These are phyloP conservation scores for Caloenas nicobarica DNA, from an alignment of 2,113 vertebrate species.

Conservation along the genomic window DNA sequence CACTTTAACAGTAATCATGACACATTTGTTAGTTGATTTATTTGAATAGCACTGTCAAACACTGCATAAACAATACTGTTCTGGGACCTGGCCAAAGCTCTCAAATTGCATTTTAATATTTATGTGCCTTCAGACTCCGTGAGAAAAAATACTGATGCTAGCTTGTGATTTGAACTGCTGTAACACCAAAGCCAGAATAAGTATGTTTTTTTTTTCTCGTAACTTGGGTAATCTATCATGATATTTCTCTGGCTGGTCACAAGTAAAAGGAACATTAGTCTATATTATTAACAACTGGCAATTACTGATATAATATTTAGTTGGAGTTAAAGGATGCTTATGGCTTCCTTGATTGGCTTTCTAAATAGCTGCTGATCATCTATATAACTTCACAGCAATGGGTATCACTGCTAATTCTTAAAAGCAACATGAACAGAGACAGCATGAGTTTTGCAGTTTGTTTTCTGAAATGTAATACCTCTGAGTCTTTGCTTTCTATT, in stretches of 20 bases:
- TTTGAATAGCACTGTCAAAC: constrained; percentile 59
- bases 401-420: background rate
- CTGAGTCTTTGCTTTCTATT: background rate
- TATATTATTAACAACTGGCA: constrained; percentile 28
- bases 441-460: background rate
- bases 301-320: constrained; percentile 47
- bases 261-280: constrained; percentile 4
- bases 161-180: background rate
- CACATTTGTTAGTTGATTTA: constrained; percentile 66
- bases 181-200: background rate
- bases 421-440: background rate
- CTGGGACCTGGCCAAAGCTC: constrained; percentile 55
- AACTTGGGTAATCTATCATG: constrained; percentile 17
- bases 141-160: constrained; percentile 16
- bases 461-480: background rate
- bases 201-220: background rate
- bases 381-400: background rate
- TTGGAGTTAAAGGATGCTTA: constrained; percentile 14
- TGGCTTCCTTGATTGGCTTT: background rate
- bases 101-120: constrained; percentile 67
- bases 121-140: constrained; percentile 33
- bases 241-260: constrained; percentile 10
- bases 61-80: constrained; percentile 56
- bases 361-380: background rate
- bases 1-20: constrained; percentile 64